Evolutionary conservation across 2,888 invertebrate species (phyloP), one percentile per base, ranked within the genome.

Genomic region (Beris chalybata): DNA sequence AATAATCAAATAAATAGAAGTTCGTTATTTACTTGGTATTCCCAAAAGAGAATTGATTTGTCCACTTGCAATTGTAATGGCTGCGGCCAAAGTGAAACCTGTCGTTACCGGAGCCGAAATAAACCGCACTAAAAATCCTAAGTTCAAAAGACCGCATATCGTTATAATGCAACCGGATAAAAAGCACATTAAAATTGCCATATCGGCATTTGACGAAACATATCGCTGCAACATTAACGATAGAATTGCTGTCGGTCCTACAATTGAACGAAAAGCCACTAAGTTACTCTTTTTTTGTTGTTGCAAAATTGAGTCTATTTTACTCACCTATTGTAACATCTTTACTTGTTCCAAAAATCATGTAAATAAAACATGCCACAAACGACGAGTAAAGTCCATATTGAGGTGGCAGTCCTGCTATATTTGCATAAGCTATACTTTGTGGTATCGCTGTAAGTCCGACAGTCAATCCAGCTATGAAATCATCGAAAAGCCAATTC

Each of bases 381-480:
- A 96, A 95, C 0, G 95, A 90, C 1, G 95, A 94, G 82, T 96
- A 97, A 5, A 97, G 84, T 0, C 96, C 96, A 81, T 94, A 93
- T 86, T 79, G 78, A 53, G 86, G 83, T 0, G 86, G 83, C 4
- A 90, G 80, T 70, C 91, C 91, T 64, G 92, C 92, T 2, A 92
- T 86, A 4, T 87, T 83, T 1, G 91, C 92, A 74, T 91, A 92
- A 0, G 92, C 92, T 63, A 93, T 92, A 2, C 90, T 91, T 81
- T 93, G 92, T 0, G 93, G 92, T 73, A 93, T 90, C 12, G 89
- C 89, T 0, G 92, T 92, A 4, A 93, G 78, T n/a, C 89, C 91
- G 3, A 92, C 92, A 84, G 92, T 91, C 59, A 91, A 77, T 73
- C 95, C 95, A 30, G 95, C 95, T 64, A 95, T 86, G 66, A 88